Conservation (phyloP, 2,888 invertebrate species). For the Oeneis ivallda region DNA sequence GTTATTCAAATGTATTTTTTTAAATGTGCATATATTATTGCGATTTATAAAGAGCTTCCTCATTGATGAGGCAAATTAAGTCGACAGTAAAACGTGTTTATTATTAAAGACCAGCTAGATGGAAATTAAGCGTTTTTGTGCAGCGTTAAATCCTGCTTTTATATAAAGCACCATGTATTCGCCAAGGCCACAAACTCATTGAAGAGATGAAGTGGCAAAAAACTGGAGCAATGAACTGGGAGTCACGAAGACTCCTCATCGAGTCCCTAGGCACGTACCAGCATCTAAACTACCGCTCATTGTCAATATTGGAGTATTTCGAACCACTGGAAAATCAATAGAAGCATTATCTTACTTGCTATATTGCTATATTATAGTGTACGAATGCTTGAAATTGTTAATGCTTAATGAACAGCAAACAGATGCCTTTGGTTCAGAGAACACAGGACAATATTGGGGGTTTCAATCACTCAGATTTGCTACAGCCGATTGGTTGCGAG, state of each 20-base stretch:
- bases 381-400: constrained; percentile 21
- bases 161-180: constrained; percentile 59
- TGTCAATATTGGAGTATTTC: constrained; percentile 77
- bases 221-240: constrained; percentile 78
- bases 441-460: constrained; percentile 22
- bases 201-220: constrained; percentile 76
- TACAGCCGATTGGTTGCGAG: constrained; percentile 15
- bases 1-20: neutral
- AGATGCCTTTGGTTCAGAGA: constrained; percentile 19
- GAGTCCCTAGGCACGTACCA: constrained; percentile 71
- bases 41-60: constrained; percentile 16
- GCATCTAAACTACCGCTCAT: constrained; percentile 80
- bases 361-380: constrained; percentile 36
- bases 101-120: constrained; percentile 23
- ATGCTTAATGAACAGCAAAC: constrained; percentile 20
- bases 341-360: constrained; percentile 62
- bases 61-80: constrained; percentile 9
- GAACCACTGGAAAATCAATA: constrained; percentile 75
- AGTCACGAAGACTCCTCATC: constrained; percentile 76
- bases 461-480: constrained; percentile 17
- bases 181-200: constrained; percentile 73
- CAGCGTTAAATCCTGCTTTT: constrained; percentile 56
- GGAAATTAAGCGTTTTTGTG: constrained; percentile 32
- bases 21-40: constrained; percentile 7
- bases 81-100: constrained; percentile 15